Evolutionary conservation across 2,888 invertebrate species (phyloP), one percentile per base, ranked within the genome.

Genomic region (Ornithoptera alexandrae): DNA sequence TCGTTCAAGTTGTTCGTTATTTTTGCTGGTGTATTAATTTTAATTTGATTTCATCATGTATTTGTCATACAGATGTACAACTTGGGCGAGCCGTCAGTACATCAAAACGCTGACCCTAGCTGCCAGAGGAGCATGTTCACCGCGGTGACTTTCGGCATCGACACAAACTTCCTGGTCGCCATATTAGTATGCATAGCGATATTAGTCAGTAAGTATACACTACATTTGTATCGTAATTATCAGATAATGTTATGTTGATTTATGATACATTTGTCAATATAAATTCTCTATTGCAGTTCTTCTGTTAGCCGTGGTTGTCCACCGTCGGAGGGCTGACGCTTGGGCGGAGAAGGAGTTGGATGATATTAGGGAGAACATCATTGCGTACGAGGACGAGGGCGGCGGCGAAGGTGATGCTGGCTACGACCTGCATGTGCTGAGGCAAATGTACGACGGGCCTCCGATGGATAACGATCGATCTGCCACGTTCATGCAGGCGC

Each of bases 361-460:
- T 81, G 98, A 99, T 82, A 98, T 98, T 50, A 93, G 99, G 71
- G 99, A 99, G 86, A 99, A 98, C 79, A 98, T 99, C 73, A 97
- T 99, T 77, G 97, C 98, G 78, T 99, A 99, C 82, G 98, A 98
- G 82, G 99, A 99, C 80, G 99, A 99, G 87, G 99, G 99, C 20
- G 99, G 99, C 83, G 99, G 99, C 83, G 98, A 99, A 86, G 98
- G 98, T 0, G 99, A 99, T 84, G 97, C 98, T 1, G 97, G 96
- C 1, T 98, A 97, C 87, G 98, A 98, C 84, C 93, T 98, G 71
- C 96, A 96, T 72, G 96, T 97, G 5, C 93, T 98, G 24, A 84
- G 95, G 68, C 93, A 94, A 75, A 94, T 94, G 91, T 95, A 95
- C 71, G 94, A 94, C 72, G 94, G 93, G 0, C 94, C 93, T 0